Evolutionary conservation across 2,113 vertebrate genomes (phyloP), one percentile per base, ranked within the genome.

Genomic region (Corvus moneduloides): DNA sequence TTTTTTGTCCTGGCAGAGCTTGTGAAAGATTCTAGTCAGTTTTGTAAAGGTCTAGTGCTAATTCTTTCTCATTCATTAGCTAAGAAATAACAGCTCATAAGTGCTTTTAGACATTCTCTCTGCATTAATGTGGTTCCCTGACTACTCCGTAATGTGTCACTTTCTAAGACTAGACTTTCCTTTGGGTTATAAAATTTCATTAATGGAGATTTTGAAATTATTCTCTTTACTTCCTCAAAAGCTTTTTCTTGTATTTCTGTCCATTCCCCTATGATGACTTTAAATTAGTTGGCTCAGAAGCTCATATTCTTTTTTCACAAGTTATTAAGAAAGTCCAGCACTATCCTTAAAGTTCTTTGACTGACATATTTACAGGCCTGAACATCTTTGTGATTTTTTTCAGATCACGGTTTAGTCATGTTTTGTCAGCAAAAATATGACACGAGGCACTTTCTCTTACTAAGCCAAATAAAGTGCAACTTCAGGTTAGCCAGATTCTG

Each of bases 201-300:
- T 94, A 94, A 59, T 44, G 21, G 26, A 87, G 58, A 78, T 74
- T 77, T 88, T 83, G 21, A 88, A 93, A 94, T 88, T 66, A 94
- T 51, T 39, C 9, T 80, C 59, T 82, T 84, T 82, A 73, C 14
- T 87, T 73, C 27, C 90, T 94, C 67, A 88, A 83, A 94, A 96
- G 78, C 59, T 79, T 95, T 97, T 90, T 62, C 90, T 75, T 91
- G 91, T 95, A 90, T 79, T 93, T 89, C 55, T 91, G 16, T 59
- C 15, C 9, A 49, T 73, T 94, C 51, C 44, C 2, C 1, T 56
- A 27, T 35, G 41, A 74, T 39, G 3, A 28, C 6, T 85, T 81
- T 80, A 43, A 76, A 66, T 49, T 59, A 80, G 6, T 55, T 82
- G 44, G 5, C 54, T 82, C 28, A 75, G 62, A 72, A 51, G 9